Base-by-base conservation (phyloP, 2,113 vertebrate species). In the Gasterosteus nipponicus region DNA sequence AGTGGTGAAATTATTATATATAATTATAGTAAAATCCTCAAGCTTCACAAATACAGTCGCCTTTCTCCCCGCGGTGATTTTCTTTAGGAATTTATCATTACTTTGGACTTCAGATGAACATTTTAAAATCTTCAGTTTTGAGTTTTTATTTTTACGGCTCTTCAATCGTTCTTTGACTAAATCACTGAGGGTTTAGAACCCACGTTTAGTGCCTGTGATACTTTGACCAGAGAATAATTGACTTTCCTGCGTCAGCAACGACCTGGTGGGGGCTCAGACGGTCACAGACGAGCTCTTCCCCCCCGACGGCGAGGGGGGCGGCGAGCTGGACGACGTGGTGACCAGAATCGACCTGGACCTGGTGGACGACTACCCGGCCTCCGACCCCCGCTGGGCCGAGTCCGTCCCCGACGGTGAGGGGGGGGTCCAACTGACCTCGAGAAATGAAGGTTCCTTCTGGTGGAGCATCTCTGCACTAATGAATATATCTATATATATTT, bases 311-410 rank as follows among this genome's bases (percentile, higher is more conserved):
- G 95, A 95, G 22, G 89, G 93, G 1, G 93, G 95, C 19, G 42
- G 80, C 42, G 96, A 98, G 33, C 91, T 99, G 63, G 96, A 99
- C 57, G 79, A 44, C 31, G 87, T 95, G 31, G 95, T 98, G 71
- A 95, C 92, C 31, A 96, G 94, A n/a, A 97, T 99, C 81, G 95
- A 97, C 47, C 82, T 96, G 66, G 96, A 98, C 68, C 90, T 99
- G 80, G 91, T 98, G 74, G 97, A 99, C n/a, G 98, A 99, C 74
- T 99, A 97, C 72, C 97, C 98, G 10, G 97, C 97, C 1, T 97
- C 96, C 8, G 98, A 99, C 80, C 98, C 98, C 1, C 95, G 97
- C 62, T 99, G 98, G 98, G 97, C 97, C 0, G 97, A 99, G 83
- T 99, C 98, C 19, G 95, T 99, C 33, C 97, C 97, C 0, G 96